A percentile compares a stretch with the other conserved stretches of the same genome.
Evolutionary conservation across 2,888 invertebrate genomes (phyloP).

Genomic region (Kryphioiulus occultus): DNA sequence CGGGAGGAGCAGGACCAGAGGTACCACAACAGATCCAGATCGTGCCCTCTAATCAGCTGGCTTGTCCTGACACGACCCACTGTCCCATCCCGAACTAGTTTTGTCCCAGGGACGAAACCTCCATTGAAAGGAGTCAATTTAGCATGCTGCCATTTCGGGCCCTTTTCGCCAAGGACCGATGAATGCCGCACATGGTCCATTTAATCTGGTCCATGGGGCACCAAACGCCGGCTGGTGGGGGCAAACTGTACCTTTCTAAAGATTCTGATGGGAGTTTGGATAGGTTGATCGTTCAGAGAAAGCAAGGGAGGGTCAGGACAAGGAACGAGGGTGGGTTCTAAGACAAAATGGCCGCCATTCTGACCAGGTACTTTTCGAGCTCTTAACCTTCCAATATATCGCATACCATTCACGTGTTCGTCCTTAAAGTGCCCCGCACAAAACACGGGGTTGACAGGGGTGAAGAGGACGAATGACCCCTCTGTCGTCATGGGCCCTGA

Average conservation of each 20-base stretch:
- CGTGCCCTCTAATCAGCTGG: constrained; percentile 37
- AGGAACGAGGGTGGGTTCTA: background rate
- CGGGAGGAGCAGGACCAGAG: background rate
- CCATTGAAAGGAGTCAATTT: constrained; percentile 42
- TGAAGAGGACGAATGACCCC: background rate
- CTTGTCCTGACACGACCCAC: constrained; percentile 6
- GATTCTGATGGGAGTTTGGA: background rate
- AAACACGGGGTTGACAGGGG: background rate
- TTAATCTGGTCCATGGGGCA: constrained; percentile 17
- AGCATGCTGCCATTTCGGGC: constrained; percentile 40
- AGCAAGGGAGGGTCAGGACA: background rate
- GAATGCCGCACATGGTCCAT: constrained; percentile 37
- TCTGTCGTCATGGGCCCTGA: background rate
- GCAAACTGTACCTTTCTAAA: background rate
- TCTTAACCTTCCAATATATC: background rate
- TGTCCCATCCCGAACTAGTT: constrained; percentile 2
- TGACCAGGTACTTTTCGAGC: background rate
- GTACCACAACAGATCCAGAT: constrained; percentile 1
- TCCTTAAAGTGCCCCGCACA: background rate
- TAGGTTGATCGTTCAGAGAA: background rate
- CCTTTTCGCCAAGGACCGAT: background rate
- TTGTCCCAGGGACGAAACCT: background rate
- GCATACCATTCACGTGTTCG: background rate
- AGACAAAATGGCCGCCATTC: background rate
- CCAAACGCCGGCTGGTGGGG: background rate